Percentiles rank a stretch among this genome's conserved stretches.
phyloP scores from a whole-genome alignment of 1,140 invertebrate species.

The Eurytemora carolleeae region DNA sequence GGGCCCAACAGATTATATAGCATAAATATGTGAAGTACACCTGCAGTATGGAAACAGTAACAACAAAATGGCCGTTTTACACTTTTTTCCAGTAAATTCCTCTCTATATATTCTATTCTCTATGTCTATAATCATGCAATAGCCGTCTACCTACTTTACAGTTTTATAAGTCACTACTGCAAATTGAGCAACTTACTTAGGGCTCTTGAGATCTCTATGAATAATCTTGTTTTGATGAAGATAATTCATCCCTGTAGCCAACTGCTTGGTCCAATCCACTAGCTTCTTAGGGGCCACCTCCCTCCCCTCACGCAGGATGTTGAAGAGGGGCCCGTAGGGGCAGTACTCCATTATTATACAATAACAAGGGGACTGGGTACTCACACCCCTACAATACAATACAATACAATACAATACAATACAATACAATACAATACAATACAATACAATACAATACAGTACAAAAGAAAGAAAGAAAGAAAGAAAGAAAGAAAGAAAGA shows the following conservation, averaged over 20 bases:
- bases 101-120: too few relatives aligned
- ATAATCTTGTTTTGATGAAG: conserved; percentile 91
- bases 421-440: too few relatives aligned
- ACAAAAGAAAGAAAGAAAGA: too few relatives aligned
- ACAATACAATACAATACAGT: too few relatives aligned
- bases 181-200: conserved; percentile 50
- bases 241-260: conserved; percentile 88
- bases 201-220: conserved; percentile 86
- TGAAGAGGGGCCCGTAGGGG: conserved; percentile 78
- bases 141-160: background rate
- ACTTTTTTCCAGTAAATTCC: too few relatives aligned
- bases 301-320: conserved; percentile 57
- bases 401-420: too few relatives aligned
- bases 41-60: too few relatives aligned
- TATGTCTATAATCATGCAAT: background rate
- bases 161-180: background rate
- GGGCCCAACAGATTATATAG: too few relatives aligned
- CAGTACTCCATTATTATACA: conserved; percentile 98
- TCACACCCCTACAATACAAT: conserved; percentile 45
- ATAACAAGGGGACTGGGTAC: conserved; percentile 74
- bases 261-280: conserved; percentile 81
- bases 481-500: too few relatives aligned
- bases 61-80: too few relatives aligned
- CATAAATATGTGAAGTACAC: too few relatives aligned
- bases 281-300: conserved; percentile 59